phyloP scores from a whole-genome alignment of 2,888 invertebrate genomes.

The Philonicus albiceps region DNA sequence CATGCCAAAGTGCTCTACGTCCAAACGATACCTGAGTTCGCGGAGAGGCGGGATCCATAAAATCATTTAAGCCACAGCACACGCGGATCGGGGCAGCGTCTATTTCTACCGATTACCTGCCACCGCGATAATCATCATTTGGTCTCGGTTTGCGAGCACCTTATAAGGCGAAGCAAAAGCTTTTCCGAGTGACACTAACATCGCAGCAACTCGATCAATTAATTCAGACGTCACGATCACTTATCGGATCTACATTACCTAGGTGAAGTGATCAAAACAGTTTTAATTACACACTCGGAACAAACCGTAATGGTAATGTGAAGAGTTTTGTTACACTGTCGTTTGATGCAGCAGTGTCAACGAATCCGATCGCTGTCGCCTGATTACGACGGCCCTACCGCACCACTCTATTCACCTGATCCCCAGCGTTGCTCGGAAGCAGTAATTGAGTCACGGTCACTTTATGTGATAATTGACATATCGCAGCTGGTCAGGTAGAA shows the following conservation, averaged over 20 bases:
- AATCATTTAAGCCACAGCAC: not conserved
- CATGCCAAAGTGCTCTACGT: not conserved
- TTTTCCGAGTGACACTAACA: not conserved
- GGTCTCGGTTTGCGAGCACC: not conserved
- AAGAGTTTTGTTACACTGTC: not conserved
- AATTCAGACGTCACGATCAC: conserved; percentile 23
- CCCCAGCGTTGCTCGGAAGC: not conserved
- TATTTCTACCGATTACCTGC: not conserved
- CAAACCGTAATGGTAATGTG: not conserved
- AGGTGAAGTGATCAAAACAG: conserved; percentile 3
- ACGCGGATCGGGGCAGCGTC: not conserved
- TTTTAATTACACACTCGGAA: not conserved
- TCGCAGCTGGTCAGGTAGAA: not conserved
- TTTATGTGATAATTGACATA: conserved; percentile 30
- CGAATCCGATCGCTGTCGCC: not conserved
- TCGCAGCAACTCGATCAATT: conserved; percentile 6
- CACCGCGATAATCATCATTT: not conserved
- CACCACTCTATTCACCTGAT: not conserved
- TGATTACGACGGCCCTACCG: not conserved
- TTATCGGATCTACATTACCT: not conserved
- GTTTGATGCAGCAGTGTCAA: not conserved
- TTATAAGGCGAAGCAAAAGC: not conserved
- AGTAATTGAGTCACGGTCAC: conserved; percentile 27
- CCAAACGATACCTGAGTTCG: too few species aligned
- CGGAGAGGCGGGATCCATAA: not conserved